Conservation (phyloP, 2,888 invertebrate species). For the Agrypnus murinus region DNA sequence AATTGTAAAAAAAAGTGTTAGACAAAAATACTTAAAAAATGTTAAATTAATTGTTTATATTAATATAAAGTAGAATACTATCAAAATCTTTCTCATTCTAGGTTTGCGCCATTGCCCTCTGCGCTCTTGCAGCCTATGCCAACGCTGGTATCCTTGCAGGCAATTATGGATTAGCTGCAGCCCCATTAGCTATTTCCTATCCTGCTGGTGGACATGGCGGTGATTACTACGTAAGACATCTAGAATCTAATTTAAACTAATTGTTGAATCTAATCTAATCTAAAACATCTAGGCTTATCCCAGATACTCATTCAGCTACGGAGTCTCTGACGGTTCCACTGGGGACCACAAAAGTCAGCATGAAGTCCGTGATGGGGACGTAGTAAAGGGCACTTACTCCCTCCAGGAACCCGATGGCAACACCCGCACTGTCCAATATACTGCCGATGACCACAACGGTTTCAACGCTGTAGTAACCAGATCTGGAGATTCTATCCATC, state of each 20-base stretch:
- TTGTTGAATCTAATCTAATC: neutral
- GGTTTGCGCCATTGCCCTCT: constrained; percentile 63
- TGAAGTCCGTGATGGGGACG: constrained; percentile 74
- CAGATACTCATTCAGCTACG: constrained; percentile 75
- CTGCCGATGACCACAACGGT: constrained; percentile 75
- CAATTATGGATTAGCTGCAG: constrained; percentile 49
- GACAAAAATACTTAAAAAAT: too few species aligned
- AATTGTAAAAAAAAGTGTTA: too few species aligned
- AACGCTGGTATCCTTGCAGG: constrained; percentile 72
- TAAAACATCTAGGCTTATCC: constrained; percentile 68
- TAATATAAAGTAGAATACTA: too few species aligned
- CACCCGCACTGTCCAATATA: constrained; percentile 74
- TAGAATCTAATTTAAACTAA: too few species aligned
- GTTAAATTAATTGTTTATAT: too few species aligned
- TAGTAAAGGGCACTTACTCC: constrained; percentile 74
- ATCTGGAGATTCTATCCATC: constrained; percentile 75
- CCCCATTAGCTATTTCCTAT: too few species aligned
- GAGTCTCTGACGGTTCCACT: constrained; percentile 73
- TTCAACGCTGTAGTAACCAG: constrained; percentile 67
- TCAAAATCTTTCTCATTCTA: too few species aligned
- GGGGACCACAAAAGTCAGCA: constrained; percentile 75
- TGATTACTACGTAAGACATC: constrained; percentile 43
- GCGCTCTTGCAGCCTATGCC: constrained; percentile 69
- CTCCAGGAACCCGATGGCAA: constrained; percentile 75
- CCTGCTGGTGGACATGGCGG: constrained; percentile 32